Evolutionary conservation across 2,113 vertebrate species (phyloP).

Genomic region (Microtus oregoni): DNA sequence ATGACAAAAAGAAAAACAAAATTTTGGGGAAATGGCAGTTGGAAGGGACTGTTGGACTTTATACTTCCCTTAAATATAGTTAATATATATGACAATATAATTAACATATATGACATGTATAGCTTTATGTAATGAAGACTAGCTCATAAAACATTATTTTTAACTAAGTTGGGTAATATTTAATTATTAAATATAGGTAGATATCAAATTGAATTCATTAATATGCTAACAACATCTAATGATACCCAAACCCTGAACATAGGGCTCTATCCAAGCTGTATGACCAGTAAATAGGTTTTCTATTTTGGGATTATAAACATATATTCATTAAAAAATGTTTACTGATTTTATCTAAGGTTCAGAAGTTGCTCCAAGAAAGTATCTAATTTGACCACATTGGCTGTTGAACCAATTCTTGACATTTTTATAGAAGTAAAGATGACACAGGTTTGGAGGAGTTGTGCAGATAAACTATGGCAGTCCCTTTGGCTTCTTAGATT

Average conservation of each 20-base stretch:
- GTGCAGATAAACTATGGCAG: neutral
- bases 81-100: no score
- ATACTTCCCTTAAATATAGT: neutral
- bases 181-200: neutral
- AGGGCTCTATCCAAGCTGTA: neutral
- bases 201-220: neutral
- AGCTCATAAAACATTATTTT: neutral
- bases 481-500: neutral
- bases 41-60: neutral
- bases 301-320: neutral
- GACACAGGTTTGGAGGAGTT: neutral
- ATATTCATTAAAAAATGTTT: neutral
- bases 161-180: neutral
- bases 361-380: neutral
- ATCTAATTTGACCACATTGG: neutral
- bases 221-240: neutral
- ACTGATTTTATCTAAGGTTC: neutral
- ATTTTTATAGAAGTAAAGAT: neutral
- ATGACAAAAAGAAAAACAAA: constrained; percentile 23
- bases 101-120: no score
- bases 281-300: neutral
- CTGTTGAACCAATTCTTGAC: neutral
- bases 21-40: neutral
- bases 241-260: neutral
- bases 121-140: no score